phyloP scores from a whole-genome alignment of 2,888 invertebrate species.

The Masnerella sp. region DNA sequence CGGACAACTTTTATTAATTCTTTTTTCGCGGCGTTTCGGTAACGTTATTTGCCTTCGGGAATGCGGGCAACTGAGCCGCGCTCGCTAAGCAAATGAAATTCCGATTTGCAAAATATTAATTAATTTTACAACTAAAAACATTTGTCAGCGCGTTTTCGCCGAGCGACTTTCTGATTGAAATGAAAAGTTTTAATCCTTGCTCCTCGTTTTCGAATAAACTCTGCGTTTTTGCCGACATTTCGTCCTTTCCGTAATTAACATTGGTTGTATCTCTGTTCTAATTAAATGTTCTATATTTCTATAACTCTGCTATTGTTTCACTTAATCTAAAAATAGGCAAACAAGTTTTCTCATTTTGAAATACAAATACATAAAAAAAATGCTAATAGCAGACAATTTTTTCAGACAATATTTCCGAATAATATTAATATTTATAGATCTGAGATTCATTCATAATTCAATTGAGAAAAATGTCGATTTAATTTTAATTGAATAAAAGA shows the following conservation, averaged over 20 bases:
- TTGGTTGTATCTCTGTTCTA: no score
- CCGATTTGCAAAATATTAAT: constrained; percentile 3
- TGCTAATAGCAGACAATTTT: no score
- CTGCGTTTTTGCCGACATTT: no score
- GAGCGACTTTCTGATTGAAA: neutral
- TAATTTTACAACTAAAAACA: constrained; percentile 4
- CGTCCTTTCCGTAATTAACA: no score
- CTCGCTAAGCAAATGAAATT: constrained; percentile 8
- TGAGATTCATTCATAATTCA: no score
- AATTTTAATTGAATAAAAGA: no score
- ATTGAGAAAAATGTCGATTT: neutral
- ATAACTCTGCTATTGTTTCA: neutral
- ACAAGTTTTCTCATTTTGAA: neutral
- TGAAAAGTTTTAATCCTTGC: neutral
- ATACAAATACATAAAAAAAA: no score
- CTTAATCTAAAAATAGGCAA: neutral
- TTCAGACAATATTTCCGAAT: no score
- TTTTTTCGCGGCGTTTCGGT: neutral
- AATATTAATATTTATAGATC: no score
- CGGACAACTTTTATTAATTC: constrained; percentile 5
- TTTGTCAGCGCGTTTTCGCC: neutral
- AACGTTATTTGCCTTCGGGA: neutral
- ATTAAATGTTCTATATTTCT: no score
- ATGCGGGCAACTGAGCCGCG: neutral
- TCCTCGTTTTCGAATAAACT: no score